Conservation (phyloP, 2,113 vertebrate species). For the Marcusenius ussheri region DNA sequence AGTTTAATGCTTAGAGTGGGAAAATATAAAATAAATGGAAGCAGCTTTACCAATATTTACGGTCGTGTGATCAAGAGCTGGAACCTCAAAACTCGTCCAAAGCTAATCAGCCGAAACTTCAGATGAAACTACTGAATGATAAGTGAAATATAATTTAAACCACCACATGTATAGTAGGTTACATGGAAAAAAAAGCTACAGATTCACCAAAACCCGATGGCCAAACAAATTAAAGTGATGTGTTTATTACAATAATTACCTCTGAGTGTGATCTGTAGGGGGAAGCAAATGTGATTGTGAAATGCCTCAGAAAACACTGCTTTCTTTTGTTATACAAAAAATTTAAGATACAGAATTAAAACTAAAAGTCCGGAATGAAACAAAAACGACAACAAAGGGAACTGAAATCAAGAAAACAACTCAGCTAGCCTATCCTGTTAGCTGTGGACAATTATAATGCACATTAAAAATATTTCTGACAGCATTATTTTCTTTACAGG, state of each 20-base stretch:
- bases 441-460: slow-evolving; percentile 6
- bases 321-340: not conserved
- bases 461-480: slow-evolving; percentile 54
- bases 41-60: not conserved
- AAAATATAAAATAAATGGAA: not conserved
- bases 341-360: not conserved
- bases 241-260: not conserved
- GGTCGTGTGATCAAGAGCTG: not conserved
- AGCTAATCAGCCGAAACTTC: not conserved
- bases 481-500: slow-evolving; percentile 64
- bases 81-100: not conserved
- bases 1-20: not conserved
- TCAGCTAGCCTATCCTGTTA: not conserved
- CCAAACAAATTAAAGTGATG: not conserved
- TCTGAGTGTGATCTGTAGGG: not conserved
- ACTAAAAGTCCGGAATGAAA: not conserved
- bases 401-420: not conserved
- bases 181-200: not conserved
- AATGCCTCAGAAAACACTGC: not conserved
- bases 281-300: not conserved
- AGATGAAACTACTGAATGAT: not conserved
- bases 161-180: not conserved
- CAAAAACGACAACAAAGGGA: not conserved
- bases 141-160: not conserved
- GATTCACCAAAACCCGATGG: not conserved